Percentiles rank a stretch among this genome's conserved stretches.
phyloP scores from a whole-genome alignment of 1,140 invertebrate species.

The Reticulitermes speratus region DNA sequence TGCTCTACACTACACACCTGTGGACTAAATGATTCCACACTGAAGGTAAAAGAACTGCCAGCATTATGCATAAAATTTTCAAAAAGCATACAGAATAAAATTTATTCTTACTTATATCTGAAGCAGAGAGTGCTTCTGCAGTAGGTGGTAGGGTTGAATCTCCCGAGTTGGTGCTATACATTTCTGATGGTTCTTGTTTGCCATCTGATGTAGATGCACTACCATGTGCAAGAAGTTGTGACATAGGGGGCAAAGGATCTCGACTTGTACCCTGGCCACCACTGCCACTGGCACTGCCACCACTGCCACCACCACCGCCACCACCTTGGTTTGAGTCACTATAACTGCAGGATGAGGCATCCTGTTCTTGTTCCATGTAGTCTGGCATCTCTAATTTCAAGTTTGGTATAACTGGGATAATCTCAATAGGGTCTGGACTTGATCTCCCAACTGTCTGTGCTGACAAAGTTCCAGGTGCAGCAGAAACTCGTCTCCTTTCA shows the following conservation, averaged over 20 bases:
- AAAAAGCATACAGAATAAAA: too few relatives aligned
- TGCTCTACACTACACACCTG: too few relatives aligned
- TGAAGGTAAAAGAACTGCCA: too few relatives aligned
- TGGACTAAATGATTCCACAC: too few relatives aligned
- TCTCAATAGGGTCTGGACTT: constrained; percentile 47
- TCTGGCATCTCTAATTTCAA: constrained; percentile 53
- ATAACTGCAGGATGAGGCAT: constrained; percentile 27
- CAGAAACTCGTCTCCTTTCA: constrained; percentile 3
- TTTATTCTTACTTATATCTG: constrained; percentile 27
- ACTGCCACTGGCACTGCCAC: background rate
- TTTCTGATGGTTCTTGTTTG: constrained; percentile 40
- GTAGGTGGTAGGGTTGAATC: constrained; percentile 38
- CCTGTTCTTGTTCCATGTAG: constrained; percentile 46
- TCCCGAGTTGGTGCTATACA: constrained; percentile 44
- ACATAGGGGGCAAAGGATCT: constrained; percentile 5
- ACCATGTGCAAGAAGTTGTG: constrained; percentile 7
- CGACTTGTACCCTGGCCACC: constrained; percentile 8
- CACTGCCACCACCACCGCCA: background rate
- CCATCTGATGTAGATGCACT: background rate
- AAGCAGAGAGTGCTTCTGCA: constrained; percentile 41
- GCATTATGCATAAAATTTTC: too few relatives aligned
- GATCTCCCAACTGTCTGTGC: background rate
- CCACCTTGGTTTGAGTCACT: constrained; percentile 22
- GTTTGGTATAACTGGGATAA: constrained; percentile 53
- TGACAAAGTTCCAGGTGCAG: background rate